Conservation (phyloP, 2,888 invertebrate species). For the Ptychoptera albimana region DNA sequence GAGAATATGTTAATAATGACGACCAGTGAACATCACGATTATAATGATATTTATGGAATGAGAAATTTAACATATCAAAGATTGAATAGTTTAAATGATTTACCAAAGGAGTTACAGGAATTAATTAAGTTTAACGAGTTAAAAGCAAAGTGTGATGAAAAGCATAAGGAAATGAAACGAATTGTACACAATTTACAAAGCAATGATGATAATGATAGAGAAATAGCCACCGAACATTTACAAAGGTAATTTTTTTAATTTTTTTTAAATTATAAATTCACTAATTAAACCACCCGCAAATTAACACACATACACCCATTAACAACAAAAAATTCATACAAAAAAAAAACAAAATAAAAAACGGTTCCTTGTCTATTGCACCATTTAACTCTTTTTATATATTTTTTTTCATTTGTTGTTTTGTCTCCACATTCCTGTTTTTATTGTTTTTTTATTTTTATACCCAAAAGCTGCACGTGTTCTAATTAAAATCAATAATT, state of each 20-base stretch:
- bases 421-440: too few relatives aligned
- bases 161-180: conserved; percentile 9
- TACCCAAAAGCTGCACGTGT: too few relatives aligned
- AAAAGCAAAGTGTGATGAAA: conserved; percentile 10
- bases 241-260: conserved; percentile 9
- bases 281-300: neutral
- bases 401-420: neutral
- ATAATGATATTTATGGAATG: conserved; percentile 9
- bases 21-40: too few relatives aligned
- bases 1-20: conserved; percentile 2
- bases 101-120: conserved; percentile 11
- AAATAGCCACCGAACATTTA: conserved; percentile 10
- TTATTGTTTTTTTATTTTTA: too few relatives aligned
- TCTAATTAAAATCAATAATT: too few relatives aligned
- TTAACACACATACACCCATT: neutral
- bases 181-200: conserved; percentile 9
- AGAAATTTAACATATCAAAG: conserved; percentile 9
- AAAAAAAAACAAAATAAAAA: neutral
- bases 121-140: conserved; percentile 10
- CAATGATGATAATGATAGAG: conserved; percentile 6
- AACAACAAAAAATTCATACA: neutral
- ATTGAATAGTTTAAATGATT: conserved; percentile 7
- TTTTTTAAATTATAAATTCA: neutral
- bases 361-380: too few relatives aligned
- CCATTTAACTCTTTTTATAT: neutral